These are phyloP conservation scores for Calameuta filiformis DNA, from an alignment of 2,888 invertebrate genomes.

Conservation along the genomic window DNA sequence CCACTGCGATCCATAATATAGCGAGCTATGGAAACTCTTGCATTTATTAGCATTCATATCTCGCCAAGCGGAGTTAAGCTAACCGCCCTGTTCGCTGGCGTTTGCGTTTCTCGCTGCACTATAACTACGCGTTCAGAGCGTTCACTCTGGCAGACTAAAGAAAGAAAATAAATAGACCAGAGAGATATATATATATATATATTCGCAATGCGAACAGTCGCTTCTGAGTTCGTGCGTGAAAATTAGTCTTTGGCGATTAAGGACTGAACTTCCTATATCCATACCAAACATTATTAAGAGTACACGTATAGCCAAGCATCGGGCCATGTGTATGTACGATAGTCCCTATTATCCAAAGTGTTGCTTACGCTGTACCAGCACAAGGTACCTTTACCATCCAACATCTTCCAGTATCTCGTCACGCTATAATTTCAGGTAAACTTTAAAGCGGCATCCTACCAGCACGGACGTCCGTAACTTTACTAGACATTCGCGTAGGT, in stretches of 20 bases:
- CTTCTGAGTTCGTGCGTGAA: background rate
- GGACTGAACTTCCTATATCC: background rate
- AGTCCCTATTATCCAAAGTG: background rate
- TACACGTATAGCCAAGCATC: background rate
- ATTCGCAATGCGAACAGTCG: background rate
- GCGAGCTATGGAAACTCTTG: slow-evolving; percentile 33
- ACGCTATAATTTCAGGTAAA: slow-evolving; percentile 27
- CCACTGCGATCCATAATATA: slow-evolving; percentile 18
- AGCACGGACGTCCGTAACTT: background rate
- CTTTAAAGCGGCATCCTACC: slow-evolving; percentile 11
- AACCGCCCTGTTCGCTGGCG: slow-evolving; percentile 8
- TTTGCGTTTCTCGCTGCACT: slow-evolving; percentile 13
- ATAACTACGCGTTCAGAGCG: background rate
- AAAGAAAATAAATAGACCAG: background rate
- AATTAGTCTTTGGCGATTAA: background rate
- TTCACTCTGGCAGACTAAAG: background rate
- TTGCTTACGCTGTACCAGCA: background rate
- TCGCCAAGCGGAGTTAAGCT: slow-evolving; percentile 14
- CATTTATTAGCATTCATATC: slow-evolving; percentile 37
- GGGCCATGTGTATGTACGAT: background rate
- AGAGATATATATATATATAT: background rate
- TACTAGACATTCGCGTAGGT: background rate
- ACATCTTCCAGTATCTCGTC: background rate
- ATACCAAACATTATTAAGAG: background rate
- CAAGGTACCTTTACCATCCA: background rate